Base-by-base conservation (phyloP, 2,888 invertebrate genomes). In the Bombylius major region DNA sequence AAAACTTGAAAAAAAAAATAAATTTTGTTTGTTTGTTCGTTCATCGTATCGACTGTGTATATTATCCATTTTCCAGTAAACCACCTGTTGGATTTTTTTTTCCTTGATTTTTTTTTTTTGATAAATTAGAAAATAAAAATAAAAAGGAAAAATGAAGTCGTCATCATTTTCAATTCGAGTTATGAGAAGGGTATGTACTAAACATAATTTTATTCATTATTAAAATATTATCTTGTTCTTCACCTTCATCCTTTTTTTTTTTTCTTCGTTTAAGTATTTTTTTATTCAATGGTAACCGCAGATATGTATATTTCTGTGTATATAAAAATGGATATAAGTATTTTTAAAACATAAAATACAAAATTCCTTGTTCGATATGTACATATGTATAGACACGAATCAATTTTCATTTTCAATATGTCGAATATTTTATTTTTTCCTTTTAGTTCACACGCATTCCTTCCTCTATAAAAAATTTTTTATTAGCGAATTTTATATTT, bases 81-180 rank as follows among this genome's bases (percentile, higher is more conserved):
- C 58, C 56, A 59, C 58, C 58, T 59, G 58, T 59, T 59, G 58
- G 56, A 56, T 53, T 50, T 56, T 56, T 55, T 47, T 48, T 36
- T 31, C n/a, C n/a, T n/a, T n/a, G 56, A 56, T 53, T 50, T 56
- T 56, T 55, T 47, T 48, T 36, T 31, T 42, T 42, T 42, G 4
- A 42, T 4, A 42, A 2, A 11, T 23, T 23, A 23, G 23, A 23
- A 23, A 23, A 23, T 23, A 23, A 23, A 23, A 23, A 23, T 23
- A 23, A 42, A 42, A 11, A 42, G 13, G 13, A 39, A 55, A 51
- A 48, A 60, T 60, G 60, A 60, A 60, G 56, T 58, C 60, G 36
- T 60, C 60, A 53, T 60, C 60, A 54, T 60, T 60, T 57, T 60
- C 60, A 12, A 58, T 60, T 46, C 60, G 60, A 36, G 60, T 60